phyloP scores from a whole-genome alignment of 2,113 vertebrate species.

The Pachypanchax playfairii region DNA sequence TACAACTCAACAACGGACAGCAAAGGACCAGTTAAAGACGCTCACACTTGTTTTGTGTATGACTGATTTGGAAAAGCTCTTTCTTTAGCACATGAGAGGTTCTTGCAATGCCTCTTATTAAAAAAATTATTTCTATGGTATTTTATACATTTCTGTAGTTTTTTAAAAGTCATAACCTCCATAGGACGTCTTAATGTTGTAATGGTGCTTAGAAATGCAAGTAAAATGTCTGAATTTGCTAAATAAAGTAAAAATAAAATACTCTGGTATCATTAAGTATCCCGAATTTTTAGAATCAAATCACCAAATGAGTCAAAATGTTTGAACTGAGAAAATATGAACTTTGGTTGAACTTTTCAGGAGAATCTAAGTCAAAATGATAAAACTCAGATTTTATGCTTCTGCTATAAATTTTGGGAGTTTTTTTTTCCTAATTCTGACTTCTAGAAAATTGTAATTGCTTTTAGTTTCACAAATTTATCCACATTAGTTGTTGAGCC shows the following conservation, averaged over 20 bases:
- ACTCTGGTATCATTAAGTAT: constrained; percentile 8
- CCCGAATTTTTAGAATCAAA: background rate
- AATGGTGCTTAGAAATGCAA: constrained; percentile 54
- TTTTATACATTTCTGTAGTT: constrained; percentile 60
- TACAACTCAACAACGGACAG: constrained; percentile 31
- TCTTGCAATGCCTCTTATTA: constrained; percentile 58
- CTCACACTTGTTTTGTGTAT: constrained; percentile 56
- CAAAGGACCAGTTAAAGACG: constrained; percentile 13
- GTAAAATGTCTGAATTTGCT: constrained; percentile 49
- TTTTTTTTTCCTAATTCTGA: background rate
- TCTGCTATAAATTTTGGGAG: background rate
- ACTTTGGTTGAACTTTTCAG: too few relatives aligned
- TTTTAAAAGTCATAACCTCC: constrained; percentile 50
- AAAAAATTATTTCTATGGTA: constrained; percentile 75
- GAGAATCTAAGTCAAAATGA: too few relatives aligned
- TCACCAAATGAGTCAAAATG: background rate
- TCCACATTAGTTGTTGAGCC: background rate
- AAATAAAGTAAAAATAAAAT: constrained; percentile 64
- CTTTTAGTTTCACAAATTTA: background rate
- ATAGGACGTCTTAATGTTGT: constrained; percentile 50
- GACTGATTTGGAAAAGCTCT: constrained; percentile 74
- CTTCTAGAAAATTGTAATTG: background rate
- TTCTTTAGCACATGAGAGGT: constrained; percentile 38
- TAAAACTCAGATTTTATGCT: too few relatives aligned
- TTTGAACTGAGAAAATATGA: too few relatives aligned